Evolutionary conservation across 2,888 invertebrate species (phyloP).

Genomic region (Nyleta sp.): DNA sequence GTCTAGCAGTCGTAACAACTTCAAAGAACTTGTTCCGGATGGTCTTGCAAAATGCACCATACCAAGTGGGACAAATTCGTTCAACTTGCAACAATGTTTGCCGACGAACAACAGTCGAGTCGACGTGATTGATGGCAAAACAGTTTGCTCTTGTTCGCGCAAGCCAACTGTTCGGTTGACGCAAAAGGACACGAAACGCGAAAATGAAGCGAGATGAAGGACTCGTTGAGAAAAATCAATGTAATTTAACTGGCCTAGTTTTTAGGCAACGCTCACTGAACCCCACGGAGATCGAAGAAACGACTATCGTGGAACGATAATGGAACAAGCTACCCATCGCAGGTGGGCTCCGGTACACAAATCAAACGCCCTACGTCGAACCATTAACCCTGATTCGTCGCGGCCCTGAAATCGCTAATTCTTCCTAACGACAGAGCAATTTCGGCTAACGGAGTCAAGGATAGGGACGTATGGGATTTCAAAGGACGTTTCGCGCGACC

Average conservation of each 20-base stretch:
- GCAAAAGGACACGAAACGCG: conserved; percentile 22
- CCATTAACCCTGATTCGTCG: conserved; percentile 58
- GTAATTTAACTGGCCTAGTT: conserved; percentile 58
- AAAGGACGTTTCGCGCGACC: too few species aligned
- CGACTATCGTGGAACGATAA: conserved; percentile 56
- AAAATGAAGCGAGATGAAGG: conserved; percentile 38
- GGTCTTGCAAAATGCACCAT: too few species aligned
- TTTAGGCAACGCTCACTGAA: conserved; percentile 50
- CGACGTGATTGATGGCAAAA: conserved; percentile 10
- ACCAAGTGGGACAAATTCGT: too few species aligned
- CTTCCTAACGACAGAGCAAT: conserved; percentile 53
- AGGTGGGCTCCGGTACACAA: conserved; percentile 39
- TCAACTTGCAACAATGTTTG: too few species aligned
- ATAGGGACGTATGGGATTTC: conserved; percentile 28
- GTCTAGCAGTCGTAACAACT: too few species aligned
- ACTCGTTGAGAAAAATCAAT: conserved; percentile 55
- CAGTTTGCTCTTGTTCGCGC: not conserved
- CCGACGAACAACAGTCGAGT: too few species aligned
- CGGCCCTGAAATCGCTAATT: conserved; percentile 55
- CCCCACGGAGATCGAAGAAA: conserved; percentile 53
- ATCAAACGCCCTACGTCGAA: conserved; percentile 42
- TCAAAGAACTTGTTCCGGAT: too few species aligned
- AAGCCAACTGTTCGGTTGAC: not conserved
- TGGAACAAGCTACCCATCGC: conserved; percentile 46
- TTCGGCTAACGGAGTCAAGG: conserved; percentile 62